A percentile compares a stretch with the other conserved stretches of the same genome.
Conservation (phyloP, 2,797 vertebrate species). For the Bucorvus abyssinicus region DNA sequence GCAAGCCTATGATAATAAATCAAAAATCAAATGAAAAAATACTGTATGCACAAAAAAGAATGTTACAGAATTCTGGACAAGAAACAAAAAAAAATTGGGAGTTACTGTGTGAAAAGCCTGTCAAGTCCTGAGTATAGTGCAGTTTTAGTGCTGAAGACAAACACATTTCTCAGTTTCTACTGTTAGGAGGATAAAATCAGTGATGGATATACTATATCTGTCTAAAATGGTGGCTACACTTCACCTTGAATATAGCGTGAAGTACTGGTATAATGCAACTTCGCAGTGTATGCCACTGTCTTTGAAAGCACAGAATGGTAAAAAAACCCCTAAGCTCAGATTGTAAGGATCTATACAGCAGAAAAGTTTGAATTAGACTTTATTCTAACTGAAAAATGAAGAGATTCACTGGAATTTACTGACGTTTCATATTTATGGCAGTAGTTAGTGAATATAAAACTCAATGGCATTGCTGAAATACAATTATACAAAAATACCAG, state of each 20-base stretch:
- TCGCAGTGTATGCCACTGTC: not conserved
- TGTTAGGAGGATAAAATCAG: constrained; percentile 51
- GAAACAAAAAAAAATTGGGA: not conserved
- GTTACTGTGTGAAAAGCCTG: constrained; percentile 43
- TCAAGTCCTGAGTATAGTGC: not conserved
- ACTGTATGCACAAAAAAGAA: not conserved
- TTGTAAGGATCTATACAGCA: not conserved
- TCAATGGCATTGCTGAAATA: not conserved
- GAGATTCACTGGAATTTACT: not conserved
- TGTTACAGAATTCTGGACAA: constrained; percentile 24
- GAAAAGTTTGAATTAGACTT: not conserved
- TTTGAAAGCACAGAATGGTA: not conserved
- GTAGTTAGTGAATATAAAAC: not conserved
- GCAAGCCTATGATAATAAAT: not conserved
- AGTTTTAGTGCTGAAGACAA: constrained; percentile 39
- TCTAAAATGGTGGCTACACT: constrained; percentile 4
- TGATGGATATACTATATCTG: constrained; percentile 4
- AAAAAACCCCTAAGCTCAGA: not conserved
- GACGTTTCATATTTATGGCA: not conserved
- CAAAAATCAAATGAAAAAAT: constrained; percentile 40
- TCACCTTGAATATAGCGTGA: constrained; percentile 29
- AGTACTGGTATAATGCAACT: not conserved
- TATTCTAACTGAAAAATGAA: not conserved
- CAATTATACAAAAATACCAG: not conserved
- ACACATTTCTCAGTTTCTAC: constrained; percentile 9